These are phyloP conservation scores for human DNA, from an alignment of 2,113 vertebrate genomes.

Conservation along the genomic window DNA sequence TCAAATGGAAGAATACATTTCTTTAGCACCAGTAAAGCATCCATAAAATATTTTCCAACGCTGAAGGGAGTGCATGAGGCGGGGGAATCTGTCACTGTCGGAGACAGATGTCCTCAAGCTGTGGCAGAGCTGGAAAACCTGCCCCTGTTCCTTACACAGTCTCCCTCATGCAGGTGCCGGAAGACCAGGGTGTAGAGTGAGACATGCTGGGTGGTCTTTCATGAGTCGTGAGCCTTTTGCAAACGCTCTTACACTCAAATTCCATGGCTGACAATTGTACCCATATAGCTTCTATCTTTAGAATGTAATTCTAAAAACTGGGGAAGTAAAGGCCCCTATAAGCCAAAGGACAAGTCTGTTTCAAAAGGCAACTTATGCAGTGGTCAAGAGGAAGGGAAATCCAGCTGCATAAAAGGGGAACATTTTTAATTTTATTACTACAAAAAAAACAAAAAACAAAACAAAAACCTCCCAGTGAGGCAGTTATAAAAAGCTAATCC, in stretches of 20 bases:
- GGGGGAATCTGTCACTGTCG: not conserved
- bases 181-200: not conserved
- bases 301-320: slow-evolving; percentile 2
- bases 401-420: not conserved
- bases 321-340: not conserved
- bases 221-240: not conserved
- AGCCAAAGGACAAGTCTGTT: slow-evolving; percentile 43
- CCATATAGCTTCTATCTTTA: not conserved
- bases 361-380: not conserved
- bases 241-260: not conserved
- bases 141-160: too few species aligned
- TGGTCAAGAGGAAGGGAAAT: not conserved
- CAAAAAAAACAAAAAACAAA: not conserved
- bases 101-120: not conserved
- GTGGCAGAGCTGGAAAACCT: too few species aligned
- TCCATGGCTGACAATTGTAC: not conserved
- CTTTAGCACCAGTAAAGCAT: not conserved
- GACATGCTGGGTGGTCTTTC: not conserved
- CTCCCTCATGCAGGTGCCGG: not conserved
- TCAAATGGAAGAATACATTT: slow-evolving; percentile 25
- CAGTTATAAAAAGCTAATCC: slow-evolving; percentile 27
- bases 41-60: slow-evolving; percentile 8
- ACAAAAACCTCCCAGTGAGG: not conserved
- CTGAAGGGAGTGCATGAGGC: not conserved
- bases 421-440: not conserved